phyloP scores from a whole-genome alignment of 2,113 vertebrate species.

The Petaurus breviceps region DNA sequence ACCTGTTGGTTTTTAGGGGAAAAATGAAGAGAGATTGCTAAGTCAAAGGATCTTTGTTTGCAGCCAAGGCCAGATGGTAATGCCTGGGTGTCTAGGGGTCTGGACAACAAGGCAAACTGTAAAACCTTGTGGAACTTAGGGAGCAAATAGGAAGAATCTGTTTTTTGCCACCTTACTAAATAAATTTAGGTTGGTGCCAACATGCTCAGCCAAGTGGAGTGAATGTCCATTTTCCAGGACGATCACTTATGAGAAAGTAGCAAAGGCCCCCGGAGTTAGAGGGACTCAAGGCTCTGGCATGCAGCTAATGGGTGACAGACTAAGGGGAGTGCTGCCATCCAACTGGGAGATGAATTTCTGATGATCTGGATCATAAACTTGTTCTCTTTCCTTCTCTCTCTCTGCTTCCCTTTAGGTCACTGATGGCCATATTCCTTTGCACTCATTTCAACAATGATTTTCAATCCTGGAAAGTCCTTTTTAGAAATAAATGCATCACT shows the following conservation, averaged over 20 bases:
- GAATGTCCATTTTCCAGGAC: background rate
- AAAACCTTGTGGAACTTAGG: background rate
- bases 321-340: background rate
- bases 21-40: background rate
- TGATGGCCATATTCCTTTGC: too few species aligned
- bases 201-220: background rate
- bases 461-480: background rate
- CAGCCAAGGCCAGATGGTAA: background rate
- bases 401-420: background rate
- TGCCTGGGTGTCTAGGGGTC: background rate
- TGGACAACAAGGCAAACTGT: background rate
- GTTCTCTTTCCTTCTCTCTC: background rate
- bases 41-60: background rate
- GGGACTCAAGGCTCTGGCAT: background rate
- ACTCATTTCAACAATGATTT: slow-evolving; percentile 1
- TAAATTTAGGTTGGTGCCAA: background rate
- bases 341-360: background rate
- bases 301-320: background rate
- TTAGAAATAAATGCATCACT: background rate
- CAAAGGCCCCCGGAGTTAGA: background rate
- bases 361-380: background rate
- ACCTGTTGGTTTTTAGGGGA: background rate
- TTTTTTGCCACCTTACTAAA: background rate
- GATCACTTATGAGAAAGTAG: background rate
- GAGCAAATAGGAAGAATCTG: background rate